Evolutionary conservation across 2,113 vertebrate species (phyloP).

Genomic region (Tachysurus vachellii): DNA sequence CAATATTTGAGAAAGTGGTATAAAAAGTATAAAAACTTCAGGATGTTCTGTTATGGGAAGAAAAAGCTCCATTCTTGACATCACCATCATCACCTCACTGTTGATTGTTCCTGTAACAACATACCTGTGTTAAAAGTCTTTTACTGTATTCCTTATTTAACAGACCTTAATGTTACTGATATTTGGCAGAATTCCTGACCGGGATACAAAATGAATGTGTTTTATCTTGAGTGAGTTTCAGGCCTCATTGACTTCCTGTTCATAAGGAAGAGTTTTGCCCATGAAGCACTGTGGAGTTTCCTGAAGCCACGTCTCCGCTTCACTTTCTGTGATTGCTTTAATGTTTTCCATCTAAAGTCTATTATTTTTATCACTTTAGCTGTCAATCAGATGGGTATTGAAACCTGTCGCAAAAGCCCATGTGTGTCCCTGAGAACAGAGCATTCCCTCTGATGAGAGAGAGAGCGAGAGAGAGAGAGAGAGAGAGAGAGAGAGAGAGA

Average conservation of each 20-base stretch:
- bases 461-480: slow-evolving; percentile 68
- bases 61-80: background rate
- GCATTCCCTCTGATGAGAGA: slow-evolving; percentile 79
- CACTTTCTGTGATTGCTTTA: background rate
- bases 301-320: background rate
- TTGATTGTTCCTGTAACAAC: background rate
- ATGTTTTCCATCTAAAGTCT: slow-evolving; percentile 29
- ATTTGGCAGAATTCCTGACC: background rate
- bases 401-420: background rate
- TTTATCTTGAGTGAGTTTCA: slow-evolving; percentile 6
- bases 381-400: slow-evolving; percentile 21
- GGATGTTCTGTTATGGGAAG: background rate
- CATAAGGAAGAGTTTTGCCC: background rate
- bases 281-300: background rate
- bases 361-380: slow-evolving; percentile 13
- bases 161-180: background rate
- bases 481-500: slow-evolving; percentile 66
- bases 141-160: background rate
- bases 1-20: background rate
- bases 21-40: background rate
- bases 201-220: background rate
- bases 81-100: background rate
- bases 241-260: slow-evolving; percentile 5
- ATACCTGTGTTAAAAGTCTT: background rate
- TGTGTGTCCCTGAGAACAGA: slow-evolving; percentile 48